These are phyloP conservation scores for Dynastes grantii DNA, from an alignment of 2,888 invertebrate genomes.

Conservation along the genomic window DNA sequence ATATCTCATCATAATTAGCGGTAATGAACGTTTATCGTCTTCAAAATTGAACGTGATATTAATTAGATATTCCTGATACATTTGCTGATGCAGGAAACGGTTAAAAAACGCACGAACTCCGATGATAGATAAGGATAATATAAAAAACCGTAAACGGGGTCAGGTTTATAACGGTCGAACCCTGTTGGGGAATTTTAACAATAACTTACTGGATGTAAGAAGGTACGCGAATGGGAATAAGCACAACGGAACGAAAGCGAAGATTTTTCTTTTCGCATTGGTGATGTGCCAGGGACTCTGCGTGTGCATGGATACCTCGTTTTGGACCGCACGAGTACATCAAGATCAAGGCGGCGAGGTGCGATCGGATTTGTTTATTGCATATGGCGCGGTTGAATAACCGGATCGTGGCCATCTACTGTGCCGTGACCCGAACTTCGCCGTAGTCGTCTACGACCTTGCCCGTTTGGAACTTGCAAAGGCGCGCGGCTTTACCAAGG, in stretches of 20 bases:
- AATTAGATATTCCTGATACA: not conserved
- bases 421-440: constrained; percentile 59
- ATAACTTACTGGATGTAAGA: constrained; percentile 41
- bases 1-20: not conserved
- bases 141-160: constrained; percentile 46
- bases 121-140: constrained; percentile 43
- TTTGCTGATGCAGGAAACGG: constrained; percentile 20
- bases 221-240: constrained; percentile 36
- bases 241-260: constrained; percentile 20
- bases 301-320: constrained; percentile 12
- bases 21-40: not conserved
- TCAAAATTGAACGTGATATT: constrained; percentile 5
- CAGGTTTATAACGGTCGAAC: constrained; percentile 49
- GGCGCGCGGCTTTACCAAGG: constrained; percentile 43
- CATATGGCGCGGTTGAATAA: constrained; percentile 57
- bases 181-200: constrained; percentile 49
- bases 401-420: constrained; percentile 58
- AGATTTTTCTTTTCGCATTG: constrained; percentile 47
- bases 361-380: constrained; percentile 53
- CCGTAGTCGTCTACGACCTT: constrained; percentile 56
- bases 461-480: constrained; percentile 48
- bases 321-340: constrained; percentile 50
- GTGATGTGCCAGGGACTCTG: constrained; percentile 48
- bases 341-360: constrained; percentile 55
- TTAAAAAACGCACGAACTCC: constrained; percentile 22